A percentile compares a stretch with the other conserved stretches of the same genome.
Evolutionary conservation across 2,888 invertebrate species (phyloP).

Genomic region (Cordylochernes scorpioides): DNA sequence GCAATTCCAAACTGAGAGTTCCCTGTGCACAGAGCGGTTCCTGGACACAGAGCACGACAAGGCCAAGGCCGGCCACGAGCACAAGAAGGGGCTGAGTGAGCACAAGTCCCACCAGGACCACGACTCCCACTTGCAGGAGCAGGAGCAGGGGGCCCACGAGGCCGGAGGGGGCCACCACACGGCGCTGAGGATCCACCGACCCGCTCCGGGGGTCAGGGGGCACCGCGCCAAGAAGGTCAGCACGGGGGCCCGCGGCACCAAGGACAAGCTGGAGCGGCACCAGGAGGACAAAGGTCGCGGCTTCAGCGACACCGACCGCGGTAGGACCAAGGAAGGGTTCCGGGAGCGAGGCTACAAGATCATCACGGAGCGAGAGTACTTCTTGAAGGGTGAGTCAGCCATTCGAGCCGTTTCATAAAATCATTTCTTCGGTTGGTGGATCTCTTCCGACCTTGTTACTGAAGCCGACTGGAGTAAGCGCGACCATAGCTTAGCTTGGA

Average conservation of each 20-base stretch:
- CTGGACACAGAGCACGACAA: constrained; percentile 11
- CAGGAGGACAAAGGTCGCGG: constrained; percentile 4
- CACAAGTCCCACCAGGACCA: constrained; percentile 7
- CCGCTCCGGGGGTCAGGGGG: neutral
- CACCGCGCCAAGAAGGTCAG: neutral
- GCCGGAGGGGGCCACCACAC: constrained; percentile 2
- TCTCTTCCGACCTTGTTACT: too few species aligned
- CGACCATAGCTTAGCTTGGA: too few species aligned
- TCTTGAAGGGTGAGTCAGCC: constrained; percentile 10
- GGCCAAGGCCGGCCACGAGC: constrained; percentile 9
- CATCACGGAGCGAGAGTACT: constrained; percentile 13
- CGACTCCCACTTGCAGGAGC: constrained; percentile 6
- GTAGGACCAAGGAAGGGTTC: constrained; percentile 12
- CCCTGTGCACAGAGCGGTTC: constrained; percentile 11
- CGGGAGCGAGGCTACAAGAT: constrained; percentile 15
- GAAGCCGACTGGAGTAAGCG: too few species aligned
- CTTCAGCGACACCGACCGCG: constrained; percentile 10
- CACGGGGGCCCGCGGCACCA: constrained; percentile 1
- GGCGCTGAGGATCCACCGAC: neutral
- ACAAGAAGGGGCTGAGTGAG: constrained; percentile 6
- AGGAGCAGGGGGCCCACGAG: constrained; percentile 1
- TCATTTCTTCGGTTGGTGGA: too few species aligned
- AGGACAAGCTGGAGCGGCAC: constrained; percentile 5
- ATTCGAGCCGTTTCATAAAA: too few species aligned
- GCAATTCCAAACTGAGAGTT: too few species aligned